phyloP scores from a whole-genome alignment of 2,113 vertebrate genomes.

The Nansenia antarctica region DNA sequence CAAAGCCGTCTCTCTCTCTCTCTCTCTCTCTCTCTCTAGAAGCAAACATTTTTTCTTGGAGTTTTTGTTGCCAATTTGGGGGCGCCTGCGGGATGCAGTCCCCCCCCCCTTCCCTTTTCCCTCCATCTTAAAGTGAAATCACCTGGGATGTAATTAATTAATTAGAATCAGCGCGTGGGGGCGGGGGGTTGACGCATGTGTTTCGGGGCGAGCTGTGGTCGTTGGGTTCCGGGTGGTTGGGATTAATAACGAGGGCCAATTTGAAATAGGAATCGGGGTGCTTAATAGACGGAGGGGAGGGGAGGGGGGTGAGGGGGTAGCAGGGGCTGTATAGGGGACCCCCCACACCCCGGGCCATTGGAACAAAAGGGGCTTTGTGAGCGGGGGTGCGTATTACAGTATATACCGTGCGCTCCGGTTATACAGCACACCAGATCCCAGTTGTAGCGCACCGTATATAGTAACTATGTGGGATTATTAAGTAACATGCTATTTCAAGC shows the following conservation, averaged over 20 bases:
- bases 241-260: conserved; percentile 78
- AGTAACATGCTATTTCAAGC: conserved; percentile 36
- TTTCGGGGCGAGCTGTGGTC: conserved; percentile 69
- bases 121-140: conserved; percentile 61
- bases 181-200: conserved; percentile 60
- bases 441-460: conserved; percentile 12
- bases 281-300: conserved; percentile 58
- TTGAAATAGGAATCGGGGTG: conserved; percentile 71
- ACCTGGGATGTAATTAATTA: conserved; percentile 80
- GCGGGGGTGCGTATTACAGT: conserved; percentile 44
- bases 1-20: conserved; percentile 46
- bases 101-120: conserved; percentile 57
- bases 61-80: conserved; percentile 67
- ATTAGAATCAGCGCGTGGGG: conserved; percentile 68
- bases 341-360: conserved; percentile 49
- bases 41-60: conserved; percentile 52
- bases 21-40: conserved; percentile 45
- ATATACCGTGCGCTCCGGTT: conserved; percentile 33
- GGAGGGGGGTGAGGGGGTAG: conserved; percentile 16
- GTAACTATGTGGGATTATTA: conserved; percentile 42
- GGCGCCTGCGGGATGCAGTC: conserved; percentile 61
- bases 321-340: conserved; percentile 44
- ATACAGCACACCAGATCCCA: conserved; percentile 42
- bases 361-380: conserved; percentile 72
- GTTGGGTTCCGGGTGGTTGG: conserved; percentile 77